A percentile compares a stretch with the other conserved stretches of the same genome.
These are phyloP conservation scores for Abramis brama DNA, from an alignment of 2,113 vertebrate species.

Conservation along the genomic window DNA sequence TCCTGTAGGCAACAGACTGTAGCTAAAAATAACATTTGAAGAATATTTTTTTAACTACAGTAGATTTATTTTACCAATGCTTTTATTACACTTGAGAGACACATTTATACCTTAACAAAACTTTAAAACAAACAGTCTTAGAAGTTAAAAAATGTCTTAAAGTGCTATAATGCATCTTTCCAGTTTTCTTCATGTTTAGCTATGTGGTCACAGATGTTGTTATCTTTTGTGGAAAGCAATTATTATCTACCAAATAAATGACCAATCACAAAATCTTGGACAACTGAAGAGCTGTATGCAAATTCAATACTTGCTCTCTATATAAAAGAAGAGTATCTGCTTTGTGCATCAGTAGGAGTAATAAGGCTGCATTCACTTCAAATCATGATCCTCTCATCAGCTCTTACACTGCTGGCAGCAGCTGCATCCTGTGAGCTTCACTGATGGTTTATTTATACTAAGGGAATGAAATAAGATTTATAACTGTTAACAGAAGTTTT, in stretches of 20 bases:
- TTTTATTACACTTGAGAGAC: neutral
- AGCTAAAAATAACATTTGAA: no score
- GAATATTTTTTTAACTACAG: neutral
- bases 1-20: no score
- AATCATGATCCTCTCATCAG: neutral
- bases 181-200: neutral
- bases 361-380: neutral
- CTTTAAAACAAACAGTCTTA: no score
- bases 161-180: neutral
- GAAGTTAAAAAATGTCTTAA: neutral
- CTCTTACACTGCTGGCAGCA: conserved; percentile 9
- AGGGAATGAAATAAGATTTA: neutral
- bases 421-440: conserved; percentile 10
- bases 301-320: neutral
- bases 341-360: neutral
- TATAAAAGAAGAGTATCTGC: neutral
- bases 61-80: neutral
- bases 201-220: neutral
- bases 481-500: neutral
- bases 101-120: neutral
- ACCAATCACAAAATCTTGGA: neutral
- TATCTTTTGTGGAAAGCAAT: neutral
- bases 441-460: neutral
- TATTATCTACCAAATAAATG: neutral
- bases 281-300: neutral